These are phyloP conservation scores for Lepidurus apus DNA, from an alignment of 1,140 invertebrate species.

Conservation along the genomic window DNA sequence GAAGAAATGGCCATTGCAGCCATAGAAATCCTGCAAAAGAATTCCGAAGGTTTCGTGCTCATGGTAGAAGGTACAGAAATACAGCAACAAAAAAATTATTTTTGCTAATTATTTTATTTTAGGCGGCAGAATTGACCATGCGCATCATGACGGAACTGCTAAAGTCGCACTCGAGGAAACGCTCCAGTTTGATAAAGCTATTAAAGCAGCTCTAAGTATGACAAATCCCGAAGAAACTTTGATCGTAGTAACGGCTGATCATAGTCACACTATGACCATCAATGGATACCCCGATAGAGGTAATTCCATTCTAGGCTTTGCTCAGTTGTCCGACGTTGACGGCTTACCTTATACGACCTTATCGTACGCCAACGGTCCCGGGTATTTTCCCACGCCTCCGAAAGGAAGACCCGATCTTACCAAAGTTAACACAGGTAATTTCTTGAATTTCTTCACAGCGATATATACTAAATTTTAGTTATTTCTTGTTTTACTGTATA, in stretches of 20 bases:
- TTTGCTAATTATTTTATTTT: constrained; percentile 30
- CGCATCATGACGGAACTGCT: constrained; percentile 60
- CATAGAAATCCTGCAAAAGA: constrained; percentile 67
- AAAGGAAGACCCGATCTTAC: constrained; percentile 42
- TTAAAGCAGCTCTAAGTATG: constrained; percentile 39
- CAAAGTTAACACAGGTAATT: constrained; percentile 45
- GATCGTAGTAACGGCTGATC: constrained; percentile 45
- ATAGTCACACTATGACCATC: constrained; percentile 41
- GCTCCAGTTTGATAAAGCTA: constrained; percentile 40
- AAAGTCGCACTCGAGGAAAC: constrained; percentile 40
- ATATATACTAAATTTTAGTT: neutral
- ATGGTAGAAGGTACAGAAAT: constrained; percentile 72
- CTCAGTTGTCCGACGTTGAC: constrained; percentile 62
- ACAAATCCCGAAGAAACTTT: constrained; percentile 42
- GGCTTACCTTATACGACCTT: constrained; percentile 70
- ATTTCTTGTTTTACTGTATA: constrained; percentile 16
- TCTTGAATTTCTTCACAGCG: too few species aligned
- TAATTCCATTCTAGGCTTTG: constrained; percentile 47
- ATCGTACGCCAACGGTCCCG: constrained; percentile 73
- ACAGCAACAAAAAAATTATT: neutral
- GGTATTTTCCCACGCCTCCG: constrained; percentile 47
- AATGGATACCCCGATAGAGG: constrained; percentile 42
- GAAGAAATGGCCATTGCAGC: constrained; percentile 79
- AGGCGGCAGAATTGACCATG: constrained; percentile 78
- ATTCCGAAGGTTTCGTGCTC: constrained; percentile 75